Evolutionary conservation across 1,140 invertebrate species (phyloP).

Genomic region (Diachasmimorpha longicaudata): DNA sequence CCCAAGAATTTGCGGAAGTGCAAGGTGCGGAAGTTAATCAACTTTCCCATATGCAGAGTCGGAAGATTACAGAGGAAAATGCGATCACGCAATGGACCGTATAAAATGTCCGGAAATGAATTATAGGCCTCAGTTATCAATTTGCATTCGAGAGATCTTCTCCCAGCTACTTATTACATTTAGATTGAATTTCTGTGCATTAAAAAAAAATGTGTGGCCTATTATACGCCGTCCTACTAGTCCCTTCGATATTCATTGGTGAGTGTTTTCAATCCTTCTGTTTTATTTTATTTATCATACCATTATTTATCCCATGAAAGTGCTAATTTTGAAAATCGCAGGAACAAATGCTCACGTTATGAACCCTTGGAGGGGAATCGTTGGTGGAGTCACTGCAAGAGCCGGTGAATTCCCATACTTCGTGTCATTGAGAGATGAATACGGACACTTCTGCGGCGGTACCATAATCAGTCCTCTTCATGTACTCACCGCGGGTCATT

Average conservation of each 20-base stretch:
- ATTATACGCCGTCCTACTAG: too few relatives aligned
- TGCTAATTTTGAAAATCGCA: not conserved
- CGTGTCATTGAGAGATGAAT: not conserved
- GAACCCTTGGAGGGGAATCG: not conserved
- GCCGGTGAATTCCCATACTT: not conserved
- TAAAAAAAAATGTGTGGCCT: too few relatives aligned
- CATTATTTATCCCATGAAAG: not conserved
- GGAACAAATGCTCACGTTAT: not conserved
- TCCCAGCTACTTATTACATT: not conserved
- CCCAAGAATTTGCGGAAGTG: too few relatives aligned
- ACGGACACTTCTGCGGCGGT: not conserved
- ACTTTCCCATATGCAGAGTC: not conserved
- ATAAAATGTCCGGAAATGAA: not conserved
- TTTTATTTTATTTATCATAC: too few relatives aligned
- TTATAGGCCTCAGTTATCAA: not conserved
- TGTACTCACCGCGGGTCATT: constrained; percentile 10
- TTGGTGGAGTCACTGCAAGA: not conserved
- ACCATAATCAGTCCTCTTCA: not conserved
- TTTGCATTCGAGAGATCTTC: not conserved
- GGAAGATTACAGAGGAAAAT: not conserved
- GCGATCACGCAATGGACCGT: not conserved
- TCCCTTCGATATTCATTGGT: not conserved
- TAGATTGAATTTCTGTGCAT: not conserved
- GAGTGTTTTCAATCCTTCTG: not conserved
- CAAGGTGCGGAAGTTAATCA: not conserved